These are phyloP conservation scores for Palythoa heliodiscus DNA, from an alignment of 92 coral and sea anemone species.

Conservation along the genomic window DNA sequence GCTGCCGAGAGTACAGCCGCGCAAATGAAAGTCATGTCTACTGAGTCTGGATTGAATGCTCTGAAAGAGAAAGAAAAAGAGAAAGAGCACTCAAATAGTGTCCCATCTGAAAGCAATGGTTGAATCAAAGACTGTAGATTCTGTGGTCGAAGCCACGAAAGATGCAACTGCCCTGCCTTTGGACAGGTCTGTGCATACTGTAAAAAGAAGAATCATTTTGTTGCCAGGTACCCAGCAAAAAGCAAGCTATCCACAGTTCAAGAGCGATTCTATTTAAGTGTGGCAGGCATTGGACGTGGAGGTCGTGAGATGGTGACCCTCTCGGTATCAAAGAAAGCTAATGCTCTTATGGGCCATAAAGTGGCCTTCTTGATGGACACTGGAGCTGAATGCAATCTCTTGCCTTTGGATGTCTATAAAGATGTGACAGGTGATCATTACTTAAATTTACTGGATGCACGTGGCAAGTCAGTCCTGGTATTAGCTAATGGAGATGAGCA, in stretches of 20 bases:
- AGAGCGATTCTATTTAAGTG: slow-evolving; percentile 50
- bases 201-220: slow-evolving; percentile 40
- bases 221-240: slow-evolving; percentile 43
- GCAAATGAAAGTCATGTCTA: slow-evolving; percentile 47
- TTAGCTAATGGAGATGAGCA: slow-evolving; percentile 61
- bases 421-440: slow-evolving; percentile 49
- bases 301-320: slow-evolving; percentile 51
- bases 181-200: slow-evolving; percentile 46
- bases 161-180: slow-evolving; percentile 27
- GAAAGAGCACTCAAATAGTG: slow-evolving; percentile 33
- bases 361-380: slow-evolving; percentile 45
- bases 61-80: neutral
- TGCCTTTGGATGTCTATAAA: slow-evolving; percentile 28
- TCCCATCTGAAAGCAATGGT: too few relatives aligned
- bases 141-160: slow-evolving; percentile 29
- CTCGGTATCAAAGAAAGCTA: too few relatives aligned
- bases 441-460: slow-evolving; percentile 37
- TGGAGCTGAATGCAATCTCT: slow-evolving; percentile 47
- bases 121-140: slow-evolving; percentile 48
- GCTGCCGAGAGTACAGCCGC: slow-evolving; percentile 50
- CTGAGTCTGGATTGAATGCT: slow-evolving; percentile 31
- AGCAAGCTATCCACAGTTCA: slow-evolving; percentile 37
- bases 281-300: slow-evolving; percentile 33
- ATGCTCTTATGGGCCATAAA: slow-evolving; percentile 17
- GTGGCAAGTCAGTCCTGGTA: slow-evolving; percentile 51